Conservation (phyloP, 2,797 vertebrate species). For the Ceyx erithaca region DNA sequence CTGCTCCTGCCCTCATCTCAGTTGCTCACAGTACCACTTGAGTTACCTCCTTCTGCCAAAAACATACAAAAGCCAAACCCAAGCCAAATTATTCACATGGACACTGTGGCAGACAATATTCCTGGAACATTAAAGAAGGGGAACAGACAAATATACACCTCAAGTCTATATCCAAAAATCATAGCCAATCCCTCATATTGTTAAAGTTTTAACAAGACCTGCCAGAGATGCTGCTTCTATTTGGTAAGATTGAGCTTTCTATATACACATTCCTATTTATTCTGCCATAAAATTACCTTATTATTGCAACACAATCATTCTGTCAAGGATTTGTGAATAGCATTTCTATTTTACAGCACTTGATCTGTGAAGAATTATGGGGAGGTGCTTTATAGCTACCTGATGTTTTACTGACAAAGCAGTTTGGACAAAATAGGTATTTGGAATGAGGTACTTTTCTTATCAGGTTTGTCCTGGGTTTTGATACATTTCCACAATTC, state of each 20-base stretch:
- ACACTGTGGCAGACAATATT: neutral
- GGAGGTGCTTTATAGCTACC: neutral
- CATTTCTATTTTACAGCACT: neutral
- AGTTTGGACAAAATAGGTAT: neutral
- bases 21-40: neutral
- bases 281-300: neutral
- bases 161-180: neutral
- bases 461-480: neutral
- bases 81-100: neutral
- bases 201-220: neutral
- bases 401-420: neutral
- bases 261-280: neutral
- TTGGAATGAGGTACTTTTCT: neutral
- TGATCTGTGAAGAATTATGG: neutral
- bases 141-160: neutral
- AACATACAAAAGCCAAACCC: neutral
- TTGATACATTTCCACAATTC: neutral
- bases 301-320: neutral
- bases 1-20: neutral
- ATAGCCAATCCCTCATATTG: neutral
- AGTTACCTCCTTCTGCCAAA: neutral
- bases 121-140: neutral
- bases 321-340: neutral
- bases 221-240: fast-evolving
- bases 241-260: neutral